phyloP scores from a whole-genome alignment of 2,797 vertebrate species.

The Gallinago nigripennis region DNA sequence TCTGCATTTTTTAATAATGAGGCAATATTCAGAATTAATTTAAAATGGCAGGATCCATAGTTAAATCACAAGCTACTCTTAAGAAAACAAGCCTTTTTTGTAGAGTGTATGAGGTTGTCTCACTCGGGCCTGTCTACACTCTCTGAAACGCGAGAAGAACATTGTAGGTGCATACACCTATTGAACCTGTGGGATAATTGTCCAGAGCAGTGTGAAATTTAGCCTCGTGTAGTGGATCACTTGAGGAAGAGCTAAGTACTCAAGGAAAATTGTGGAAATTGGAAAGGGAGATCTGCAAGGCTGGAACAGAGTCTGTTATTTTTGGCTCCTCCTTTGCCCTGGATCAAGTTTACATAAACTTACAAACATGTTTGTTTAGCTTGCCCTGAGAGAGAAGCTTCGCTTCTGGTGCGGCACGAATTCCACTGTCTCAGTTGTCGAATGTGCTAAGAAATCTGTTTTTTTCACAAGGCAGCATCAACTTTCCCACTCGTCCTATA shows the following conservation, averaged over 20 bases:
- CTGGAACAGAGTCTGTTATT: neutral
- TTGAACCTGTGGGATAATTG: neutral
- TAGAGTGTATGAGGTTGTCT: neutral
- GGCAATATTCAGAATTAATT: neutral
- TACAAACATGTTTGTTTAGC: neutral
- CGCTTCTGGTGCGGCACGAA: neutral
- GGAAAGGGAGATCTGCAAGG: neutral
- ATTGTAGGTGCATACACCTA: neutral
- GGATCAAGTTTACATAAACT: neutral
- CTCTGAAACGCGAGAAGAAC: neutral
- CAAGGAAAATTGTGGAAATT: neutral
- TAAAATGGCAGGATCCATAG: neutral
- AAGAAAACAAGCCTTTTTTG: neutral
- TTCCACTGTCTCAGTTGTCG: neutral
- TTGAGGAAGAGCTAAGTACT: neutral
- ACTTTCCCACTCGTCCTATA: neutral
- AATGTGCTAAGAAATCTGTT: neutral
- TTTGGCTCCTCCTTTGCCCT: neutral
- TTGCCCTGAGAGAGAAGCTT: neutral
- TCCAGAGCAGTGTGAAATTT: neutral
- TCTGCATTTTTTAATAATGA: neutral
- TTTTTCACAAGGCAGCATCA: neutral
- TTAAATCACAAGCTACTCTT: neutral
- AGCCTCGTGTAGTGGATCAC: rapidly evolving
- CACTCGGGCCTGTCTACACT: neutral